Base-by-base conservation (phyloP, 1,140 invertebrate genomes). In the Apocrypta bakeri region DNA sequence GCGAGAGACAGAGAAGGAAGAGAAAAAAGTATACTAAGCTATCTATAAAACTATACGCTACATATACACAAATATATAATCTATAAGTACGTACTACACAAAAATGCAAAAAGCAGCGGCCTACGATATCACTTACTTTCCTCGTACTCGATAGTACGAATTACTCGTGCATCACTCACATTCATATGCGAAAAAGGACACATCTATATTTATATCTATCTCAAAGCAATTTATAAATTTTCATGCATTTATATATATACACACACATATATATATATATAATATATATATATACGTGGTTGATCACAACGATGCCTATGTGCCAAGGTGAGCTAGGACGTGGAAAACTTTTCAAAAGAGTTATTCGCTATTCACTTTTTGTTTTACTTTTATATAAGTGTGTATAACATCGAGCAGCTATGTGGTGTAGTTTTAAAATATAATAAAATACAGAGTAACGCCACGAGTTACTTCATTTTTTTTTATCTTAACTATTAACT, bases 71-170 rank as follows among this genome's bases (percentile, higher is more conserved):
- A 48, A 48, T n/a, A 69, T 56, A 31, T 69, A 25, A 56, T 40
- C 31, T 79, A 37, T 4, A 24, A 69, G 76, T 9, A 12, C 0
- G 25, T 7, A 24, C 31, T 71, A 37, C 33, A 29, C 7, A 63
- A 33, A 75, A 29, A 73, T 8, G 25, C 42, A 33, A 25, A 9
- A 68, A 69, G 71, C 61, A 64, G 17, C 66, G 72, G 61, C 37
- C 48, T 56, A 56, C 48, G 48, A 6, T 42, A 75, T 81, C 75
- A 81, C 79, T 81, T 81, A 81, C 79, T 81, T 81, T n/a, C 14
- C 17, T 17, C 42, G n/a, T 27, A 56, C n/a, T 80, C 21, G 69
- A 63, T n/a, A 72, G 40, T 42, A 71, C 64, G 56, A 24, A 69
- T 31, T 9, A 14, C 29, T 7, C 40, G 1, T 1, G n/a, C n/a